Conservation (phyloP, 1,140 invertebrate species). For the Campodea augens region DNA sequence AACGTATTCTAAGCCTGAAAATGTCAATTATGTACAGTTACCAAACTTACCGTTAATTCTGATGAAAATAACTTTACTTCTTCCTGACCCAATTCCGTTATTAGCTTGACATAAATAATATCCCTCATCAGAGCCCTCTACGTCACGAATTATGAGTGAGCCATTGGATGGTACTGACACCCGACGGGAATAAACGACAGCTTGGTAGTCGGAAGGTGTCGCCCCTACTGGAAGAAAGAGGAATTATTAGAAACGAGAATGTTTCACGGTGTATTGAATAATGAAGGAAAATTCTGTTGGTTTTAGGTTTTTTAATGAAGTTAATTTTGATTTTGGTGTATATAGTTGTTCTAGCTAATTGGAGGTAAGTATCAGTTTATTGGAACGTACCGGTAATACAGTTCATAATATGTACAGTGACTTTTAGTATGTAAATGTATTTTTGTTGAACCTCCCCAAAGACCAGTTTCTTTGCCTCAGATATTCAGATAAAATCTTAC, state of each 20-base stretch:
- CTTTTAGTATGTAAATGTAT: too few species aligned
- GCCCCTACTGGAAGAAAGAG: slow-evolving; percentile 9
- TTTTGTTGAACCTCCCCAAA: too few species aligned
- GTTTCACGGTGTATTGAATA: slow-evolving; percentile 6
- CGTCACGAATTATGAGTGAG: slow-evolving; percentile 44
- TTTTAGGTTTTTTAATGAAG: too few species aligned
- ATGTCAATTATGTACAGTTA: too few species aligned
- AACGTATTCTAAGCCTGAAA: too few species aligned
- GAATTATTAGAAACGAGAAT: slow-evolving; percentile 5
- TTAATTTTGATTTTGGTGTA: too few species aligned
- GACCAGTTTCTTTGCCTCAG: too few species aligned
- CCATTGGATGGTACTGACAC: slow-evolving; percentile 31
- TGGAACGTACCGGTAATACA: too few species aligned
- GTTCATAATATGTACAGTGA: too few species aligned
- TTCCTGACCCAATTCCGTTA: slow-evolving; percentile 58
- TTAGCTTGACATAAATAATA: slow-evolving; percentile 65
- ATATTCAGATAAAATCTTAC: too few species aligned
- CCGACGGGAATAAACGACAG: slow-evolving; percentile 8
- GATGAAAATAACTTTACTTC: slow-evolving; percentile 51
- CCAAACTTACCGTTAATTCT: slow-evolving; percentile 53
- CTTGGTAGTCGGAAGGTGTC: slow-evolving; percentile 10
- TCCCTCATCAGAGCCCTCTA: slow-evolving; percentile 50
- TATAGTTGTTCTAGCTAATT: too few species aligned
- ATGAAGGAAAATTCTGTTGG: background rate
- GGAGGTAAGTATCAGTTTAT: too few species aligned